Base-by-base conservation (phyloP, 2,888 invertebrate species). In the Ophion ellenae region DNA sequence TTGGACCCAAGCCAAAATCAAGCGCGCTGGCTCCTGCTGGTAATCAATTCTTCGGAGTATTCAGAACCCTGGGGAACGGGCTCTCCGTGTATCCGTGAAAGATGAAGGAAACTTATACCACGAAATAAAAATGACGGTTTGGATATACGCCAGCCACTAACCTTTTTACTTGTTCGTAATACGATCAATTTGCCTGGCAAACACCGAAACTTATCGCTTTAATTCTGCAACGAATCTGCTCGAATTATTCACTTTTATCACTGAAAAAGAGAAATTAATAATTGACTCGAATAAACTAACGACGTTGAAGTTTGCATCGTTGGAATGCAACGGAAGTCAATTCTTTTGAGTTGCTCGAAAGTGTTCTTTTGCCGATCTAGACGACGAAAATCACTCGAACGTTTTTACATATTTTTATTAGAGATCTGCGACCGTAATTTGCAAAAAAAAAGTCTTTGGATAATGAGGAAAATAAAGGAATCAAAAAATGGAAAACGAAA, bases 41-140 rank as follows among this genome's bases (percentile, higher is more conserved):
- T 86, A 86, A 86, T 86, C 80, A 86, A 83, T 86, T 86, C 77
- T 81, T 77, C 64, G 57, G 67, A 81, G 64, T 69, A 67, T 81
- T 63, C 63, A 74, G 24, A 81, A 69, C 28, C 69, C n/a, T 28
- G 28, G 36, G 67, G 67, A 74, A 61, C n/a, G 74, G 20, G 9
- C 20, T 20, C 5, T n/a, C 14, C 11, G 32, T 3, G 63, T 67
- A 47, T 61, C 53, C 17, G 32, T 74, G 47, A 47, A 67, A 14
- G 66, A 64, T 24, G 14, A 63, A 70, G 77, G 45, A 67, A 77
- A 40, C 32, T 80, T 84, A 67, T 63, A 69, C 59, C 24, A 40
- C 53, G n/a, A 45, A 73, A 86, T 81, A 70, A 81, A 86, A 83
- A 81, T 64, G 77, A 77, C 73, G 80, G 69, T 83, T 83, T 86